Percentiles rank a stretch among this genome's conserved stretches.
These are phyloP conservation scores for Phaethon lepturus DNA, from an alignment of 2,113 vertebrate genomes.

Conservation along the genomic window DNA sequence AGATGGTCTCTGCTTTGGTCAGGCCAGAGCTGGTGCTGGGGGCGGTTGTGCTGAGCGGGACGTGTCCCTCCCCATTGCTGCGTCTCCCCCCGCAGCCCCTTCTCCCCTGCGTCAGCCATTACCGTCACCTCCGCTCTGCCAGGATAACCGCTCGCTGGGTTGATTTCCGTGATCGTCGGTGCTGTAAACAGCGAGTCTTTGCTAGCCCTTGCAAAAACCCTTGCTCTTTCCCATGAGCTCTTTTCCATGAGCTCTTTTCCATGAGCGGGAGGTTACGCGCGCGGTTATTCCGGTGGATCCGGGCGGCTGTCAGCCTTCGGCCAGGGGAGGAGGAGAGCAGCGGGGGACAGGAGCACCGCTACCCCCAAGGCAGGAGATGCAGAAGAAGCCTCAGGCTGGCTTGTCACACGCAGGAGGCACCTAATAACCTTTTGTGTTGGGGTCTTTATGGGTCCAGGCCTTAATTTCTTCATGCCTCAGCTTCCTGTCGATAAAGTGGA, in stretches of 20 bases:
- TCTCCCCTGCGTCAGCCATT: background rate
- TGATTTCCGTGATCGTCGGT: background rate
- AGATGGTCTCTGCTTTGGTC: background rate
- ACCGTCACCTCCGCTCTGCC: background rate
- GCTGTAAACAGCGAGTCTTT: background rate
- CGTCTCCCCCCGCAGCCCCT: background rate
- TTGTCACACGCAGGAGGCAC: background rate
- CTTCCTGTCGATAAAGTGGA: background rate
- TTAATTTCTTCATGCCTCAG: background rate
- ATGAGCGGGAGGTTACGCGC: background rate
- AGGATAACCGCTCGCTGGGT: background rate
- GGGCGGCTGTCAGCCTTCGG: background rate
- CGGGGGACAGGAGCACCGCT: background rate
- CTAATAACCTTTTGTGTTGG: background rate
- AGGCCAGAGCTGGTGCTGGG: fast-evolving
- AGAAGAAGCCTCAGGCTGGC: background rate
- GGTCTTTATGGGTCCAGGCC: background rate
- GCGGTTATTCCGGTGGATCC: background rate
- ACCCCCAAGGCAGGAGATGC: background rate
- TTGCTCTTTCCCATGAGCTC: too few species aligned
- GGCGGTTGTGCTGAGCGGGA: background rate
- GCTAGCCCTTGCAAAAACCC: background rate
- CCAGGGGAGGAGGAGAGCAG: background rate
- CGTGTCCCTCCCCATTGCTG: fast-evolving
- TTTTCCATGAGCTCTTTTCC: background rate